Evolutionary conservation across 1,140 invertebrate species (phyloP), one percentile per base, ranked within the genome.

Genomic region (Diuraphis noxia): DNA sequence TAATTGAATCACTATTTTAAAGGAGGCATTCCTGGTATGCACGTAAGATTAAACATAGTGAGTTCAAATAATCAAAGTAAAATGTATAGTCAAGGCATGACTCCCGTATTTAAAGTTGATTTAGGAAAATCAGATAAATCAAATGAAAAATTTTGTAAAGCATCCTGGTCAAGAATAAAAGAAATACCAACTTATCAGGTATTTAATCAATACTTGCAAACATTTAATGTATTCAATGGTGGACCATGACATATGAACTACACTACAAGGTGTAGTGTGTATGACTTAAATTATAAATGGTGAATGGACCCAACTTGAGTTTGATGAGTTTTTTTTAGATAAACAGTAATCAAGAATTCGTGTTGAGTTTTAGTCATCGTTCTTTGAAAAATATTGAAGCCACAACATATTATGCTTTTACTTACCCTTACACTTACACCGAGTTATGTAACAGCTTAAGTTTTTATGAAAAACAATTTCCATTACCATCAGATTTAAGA

Each of bases 31-130:
- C 94, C 95, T 30, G 94, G 94, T 91, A 93, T 94, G 40, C 93
- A 95, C 92, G 95, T 98, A 56, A 96, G 96, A 94, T 95, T 98
- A 90, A 98, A 98, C 93, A 95, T 98, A 63, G 95, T 97, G 93
- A 98, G 98, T 94, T 94, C 98, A 91, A 98, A 98, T 94, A 96
- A 96, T 93, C 98, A 98, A 95, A 96, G 96, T 38, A 98, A 98
- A 94, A 96, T 99, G 94, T 98, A 97, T 93, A 97, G 96, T 93
- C 97, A 98, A 94, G 98, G 98, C 46, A 98, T 98, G 96, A 96
- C 96, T 46, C 98, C 98, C 21, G 97, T 99, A 34, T 97, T 95
- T 92, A 92, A 92, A 91, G 56, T 90, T 95, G 96, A 92, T 95
- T 49, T 91, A 52, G 89, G 77, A 30, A 91, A 91, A 96, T 41